Base-by-base conservation (phyloP, 2,113 vertebrate species). In the Otis tarda region DNA sequence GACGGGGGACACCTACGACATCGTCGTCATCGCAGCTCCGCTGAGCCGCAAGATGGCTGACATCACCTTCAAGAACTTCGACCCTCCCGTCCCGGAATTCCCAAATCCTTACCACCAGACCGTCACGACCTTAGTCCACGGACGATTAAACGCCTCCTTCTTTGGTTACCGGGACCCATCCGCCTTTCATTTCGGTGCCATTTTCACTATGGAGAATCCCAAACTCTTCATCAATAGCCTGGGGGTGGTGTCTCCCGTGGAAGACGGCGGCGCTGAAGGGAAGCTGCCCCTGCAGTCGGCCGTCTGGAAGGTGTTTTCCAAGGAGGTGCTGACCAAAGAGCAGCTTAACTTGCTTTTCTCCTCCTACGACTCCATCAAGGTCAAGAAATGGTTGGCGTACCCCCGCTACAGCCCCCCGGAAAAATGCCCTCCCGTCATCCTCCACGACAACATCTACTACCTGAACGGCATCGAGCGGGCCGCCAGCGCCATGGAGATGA, bases 401-500 rank as follows among this genome's bases (percentile, higher is more conserved):
- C 99, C 99, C 1, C 33, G 77, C 5, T 99, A 99, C 95, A 94
- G 90, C 49, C 97, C 98, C 1, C 98, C 98, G 0, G 97, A 99
- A 9, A 97, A 81, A 50, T 96, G 97, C 2, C 99, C 99, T 3
- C 98, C 99, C 7, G 86, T 99, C 71, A n/a, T 99, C 73, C 98
- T 99, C 60, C 99, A 99, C 1, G 93, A 98, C n/a, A 96, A 89
- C 3, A 88, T 99, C 15, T 99, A 99, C 97, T 99, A 99, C 96
- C 89, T 99, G 93, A 99, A 93, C 3, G 97, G 98, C 31, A 96
- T 99, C 7, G 99, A 99, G 97, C 98, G 98, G 86, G 98, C 97
- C 0, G 99, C 99, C 1, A 99, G 99, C 3, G 98, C 98, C 95
- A 98, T 99, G 98, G 99, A 99, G 96, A 98, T 99, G 98, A 99